These are phyloP conservation scores for Nowickia ferox DNA, from an alignment of 2,888 invertebrate species.

Conservation along the genomic window DNA sequence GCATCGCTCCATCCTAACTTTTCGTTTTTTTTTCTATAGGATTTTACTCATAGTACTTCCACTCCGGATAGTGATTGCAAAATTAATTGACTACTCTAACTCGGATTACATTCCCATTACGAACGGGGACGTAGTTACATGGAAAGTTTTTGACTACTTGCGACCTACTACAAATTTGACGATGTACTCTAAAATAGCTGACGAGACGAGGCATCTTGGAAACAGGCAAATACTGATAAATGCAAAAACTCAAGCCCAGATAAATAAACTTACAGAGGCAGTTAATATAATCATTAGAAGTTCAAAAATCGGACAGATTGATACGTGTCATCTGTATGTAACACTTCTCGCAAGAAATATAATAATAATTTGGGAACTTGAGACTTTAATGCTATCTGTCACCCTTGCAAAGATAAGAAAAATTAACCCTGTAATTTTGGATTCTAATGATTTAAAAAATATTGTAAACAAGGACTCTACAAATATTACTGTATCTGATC, in stretches of 20 bases:
- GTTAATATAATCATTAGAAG: constrained; percentile 51
- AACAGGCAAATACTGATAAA: constrained; percentile 59
- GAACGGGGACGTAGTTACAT: background rate
- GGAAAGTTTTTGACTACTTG: background rate
- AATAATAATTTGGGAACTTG: constrained; percentile 12
- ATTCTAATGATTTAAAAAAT: constrained; percentile 32
- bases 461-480: constrained; percentile 36
- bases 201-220: constrained; percentile 4
- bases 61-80: background rate
- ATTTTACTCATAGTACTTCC: background rate
- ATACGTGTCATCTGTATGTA: background rate
- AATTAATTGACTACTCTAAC: constrained; percentile 11
- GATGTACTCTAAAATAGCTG: background rate
- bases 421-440: constrained; percentile 61
- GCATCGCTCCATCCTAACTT: no score
- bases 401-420: constrained; percentile 61
- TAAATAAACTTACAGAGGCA: constrained; percentile 60
- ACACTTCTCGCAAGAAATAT: constrained; percentile 13
- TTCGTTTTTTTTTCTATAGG: constrained; percentile 4
- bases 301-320: background rate
- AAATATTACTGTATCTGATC: constrained; percentile 56
- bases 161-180: background rate
- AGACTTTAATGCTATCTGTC: constrained; percentile 60
- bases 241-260: constrained; percentile 54
- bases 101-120: background rate